phyloP scores from a whole-genome alignment of 2,888 invertebrate genomes.

The Pomacea canaliculata region DNA sequence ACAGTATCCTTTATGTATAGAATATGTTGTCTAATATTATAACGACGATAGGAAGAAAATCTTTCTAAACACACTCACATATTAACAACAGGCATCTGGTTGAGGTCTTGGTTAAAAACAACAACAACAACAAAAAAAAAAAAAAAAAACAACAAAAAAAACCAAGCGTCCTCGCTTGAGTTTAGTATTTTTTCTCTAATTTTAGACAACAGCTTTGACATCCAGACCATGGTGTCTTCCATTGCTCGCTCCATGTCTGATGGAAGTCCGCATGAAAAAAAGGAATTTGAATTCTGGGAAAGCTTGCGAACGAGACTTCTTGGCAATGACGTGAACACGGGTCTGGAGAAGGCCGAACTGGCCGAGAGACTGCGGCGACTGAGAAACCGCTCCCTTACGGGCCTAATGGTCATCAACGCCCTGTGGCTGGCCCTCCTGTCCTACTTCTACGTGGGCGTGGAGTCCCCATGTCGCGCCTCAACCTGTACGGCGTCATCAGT shows the following conservation, averaged over 20 bases:
- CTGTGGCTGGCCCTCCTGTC: constrained; percentile 48
- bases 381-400: constrained; percentile 42
- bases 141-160: too few relatives aligned
- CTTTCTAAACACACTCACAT: too few relatives aligned
- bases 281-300: constrained; percentile 47
- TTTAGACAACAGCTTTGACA: constrained; percentile 16
- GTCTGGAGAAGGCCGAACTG: constrained; percentile 40
- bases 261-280: constrained; percentile 32
- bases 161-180: too few relatives aligned
- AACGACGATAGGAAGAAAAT: too few relatives aligned
- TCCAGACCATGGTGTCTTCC: constrained; percentile 24
- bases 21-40: too few relatives aligned
- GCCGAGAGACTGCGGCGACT: constrained; percentile 37
- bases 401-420: constrained; percentile 40
- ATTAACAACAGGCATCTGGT: too few relatives aligned
- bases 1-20: too few relatives aligned
- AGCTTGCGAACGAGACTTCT: constrained; percentile 35
- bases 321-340: constrained; percentile 43
- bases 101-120: too few relatives aligned
- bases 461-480: constrained; percentile 43
- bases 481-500: constrained; percentile 50
- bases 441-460: constrained; percentile 44
- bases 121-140: too few relatives aligned
- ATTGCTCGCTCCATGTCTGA: constrained; percentile 31
- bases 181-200: not conserved